Conservation (phyloP, 2,797 vertebrate species). For the Cyprinella venusta region DNA sequence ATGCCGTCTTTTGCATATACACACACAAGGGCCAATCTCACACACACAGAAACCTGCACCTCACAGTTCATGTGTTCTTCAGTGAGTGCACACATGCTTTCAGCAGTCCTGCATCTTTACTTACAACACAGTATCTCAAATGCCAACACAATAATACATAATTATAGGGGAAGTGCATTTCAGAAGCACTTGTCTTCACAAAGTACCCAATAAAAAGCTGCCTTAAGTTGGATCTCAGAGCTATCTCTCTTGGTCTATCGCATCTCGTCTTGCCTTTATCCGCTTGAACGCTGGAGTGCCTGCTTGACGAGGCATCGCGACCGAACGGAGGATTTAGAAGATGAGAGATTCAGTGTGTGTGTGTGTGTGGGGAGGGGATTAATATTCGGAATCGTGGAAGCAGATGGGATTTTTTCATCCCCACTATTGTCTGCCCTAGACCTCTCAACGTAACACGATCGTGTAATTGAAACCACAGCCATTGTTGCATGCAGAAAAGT, state of each 20-base stretch:
- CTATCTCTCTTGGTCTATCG: neutral
- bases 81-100: neutral
- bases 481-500: slow-evolving; percentile 32
- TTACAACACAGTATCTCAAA: slow-evolving; percentile 19
- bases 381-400: slow-evolving; percentile 60
- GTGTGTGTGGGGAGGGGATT: slow-evolving; percentile 57
- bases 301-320: slow-evolving; percentile 31
- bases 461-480: slow-evolving; percentile 47
- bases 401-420: slow-evolving; percentile 43
- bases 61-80: neutral
- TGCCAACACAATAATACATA: slow-evolving; percentile 17
- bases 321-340: slow-evolving; percentile 56
- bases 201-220: slow-evolving; percentile 36
- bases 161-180: slow-evolving; percentile 21
- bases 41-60: neutral
- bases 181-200: slow-evolving; percentile 30
- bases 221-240: slow-evolving; percentile 27
- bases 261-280: slow-evolving; percentile 22
- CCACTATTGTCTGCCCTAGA: slow-evolving; percentile 32
- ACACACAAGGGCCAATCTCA: neutral
- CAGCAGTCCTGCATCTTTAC: slow-evolving; percentile 4
- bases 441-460: slow-evolving; percentile 42
- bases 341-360: slow-evolving; percentile 50
- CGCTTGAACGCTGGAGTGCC: slow-evolving; percentile 11
- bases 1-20: slow-evolving; percentile 13